A percentile compares a stretch with the other conserved stretches of the same genome.
Conservation (phyloP, 2,113 vertebrate genomes). For the Syngnathus scovelli region DNA sequence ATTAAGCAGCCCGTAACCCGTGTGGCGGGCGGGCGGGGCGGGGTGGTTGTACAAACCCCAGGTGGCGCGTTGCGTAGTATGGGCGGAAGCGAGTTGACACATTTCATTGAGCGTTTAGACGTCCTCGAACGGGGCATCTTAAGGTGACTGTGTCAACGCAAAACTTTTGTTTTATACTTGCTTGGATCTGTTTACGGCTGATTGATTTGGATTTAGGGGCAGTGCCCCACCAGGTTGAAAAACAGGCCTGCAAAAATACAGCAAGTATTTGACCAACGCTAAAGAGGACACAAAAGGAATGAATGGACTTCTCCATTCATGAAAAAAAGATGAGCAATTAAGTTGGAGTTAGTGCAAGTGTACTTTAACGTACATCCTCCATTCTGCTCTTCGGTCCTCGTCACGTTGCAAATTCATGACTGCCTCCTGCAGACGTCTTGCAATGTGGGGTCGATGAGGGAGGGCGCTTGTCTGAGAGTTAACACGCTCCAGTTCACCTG, state of each 20-base stretch:
- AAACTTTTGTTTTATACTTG: not conserved
- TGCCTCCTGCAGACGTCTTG: slow-evolving; percentile 34
- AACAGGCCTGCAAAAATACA: too few species aligned
- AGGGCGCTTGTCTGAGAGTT: slow-evolving; percentile 54
- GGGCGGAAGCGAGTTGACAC: slow-evolving; percentile 26
- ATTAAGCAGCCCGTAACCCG: slow-evolving; percentile 55
- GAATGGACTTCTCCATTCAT: not conserved
- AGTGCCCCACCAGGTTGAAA: not conserved
- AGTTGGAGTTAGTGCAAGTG: not conserved
- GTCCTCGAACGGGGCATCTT: slow-evolving; percentile 27
- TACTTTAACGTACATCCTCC: not conserved
- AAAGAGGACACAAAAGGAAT: not conserved
- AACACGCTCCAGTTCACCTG: slow-evolving; percentile 67
- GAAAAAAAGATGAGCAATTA: not conserved
- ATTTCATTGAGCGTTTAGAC: slow-evolving; percentile 45
- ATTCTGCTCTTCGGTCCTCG: not conserved
- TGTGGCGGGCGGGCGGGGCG: slow-evolving; percentile 16
- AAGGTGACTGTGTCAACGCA: slow-evolving; percentile 50
- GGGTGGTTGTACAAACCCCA: slow-evolving; percentile 45
- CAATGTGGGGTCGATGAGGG: slow-evolving; percentile 13
- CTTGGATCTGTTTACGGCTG: not conserved
- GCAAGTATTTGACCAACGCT: not conserved
- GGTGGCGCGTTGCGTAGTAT: slow-evolving; percentile 52
- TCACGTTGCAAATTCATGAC: not conserved
- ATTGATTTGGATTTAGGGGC: not conserved